Evolutionary conservation across 2,797 vertebrate genomes (phyloP).

Genomic region (Phalloptychus januarius): DNA sequence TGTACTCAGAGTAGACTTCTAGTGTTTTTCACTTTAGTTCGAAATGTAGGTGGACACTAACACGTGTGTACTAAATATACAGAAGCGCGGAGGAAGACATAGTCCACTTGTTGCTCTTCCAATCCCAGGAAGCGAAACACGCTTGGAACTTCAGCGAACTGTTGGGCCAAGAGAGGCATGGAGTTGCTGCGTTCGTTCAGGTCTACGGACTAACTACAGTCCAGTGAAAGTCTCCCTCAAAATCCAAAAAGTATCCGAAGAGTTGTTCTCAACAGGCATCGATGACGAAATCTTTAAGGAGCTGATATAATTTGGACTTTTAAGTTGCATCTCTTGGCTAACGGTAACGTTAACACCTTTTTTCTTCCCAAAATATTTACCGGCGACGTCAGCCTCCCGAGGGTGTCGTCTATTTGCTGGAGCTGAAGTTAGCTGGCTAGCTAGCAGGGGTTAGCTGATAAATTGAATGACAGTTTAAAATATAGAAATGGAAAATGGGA

Average conservation of each 20-base stretch:
- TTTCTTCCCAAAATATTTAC: constrained; percentile 58
- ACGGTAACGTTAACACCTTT: constrained; percentile 62
- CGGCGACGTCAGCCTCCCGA: constrained; percentile 66
- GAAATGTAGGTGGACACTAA: fast-evolving
- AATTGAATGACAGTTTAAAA: background rate
- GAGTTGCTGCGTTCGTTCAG: constrained; percentile 25
- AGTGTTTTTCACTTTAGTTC: fast-evolving
- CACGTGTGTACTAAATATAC: constrained; percentile 1
- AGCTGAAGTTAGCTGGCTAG: constrained; percentile 51
- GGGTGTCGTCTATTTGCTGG: constrained; percentile 75
- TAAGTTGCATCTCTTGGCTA: constrained; percentile 33
- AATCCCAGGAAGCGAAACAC: constrained; percentile 88
- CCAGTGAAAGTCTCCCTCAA: constrained; percentile 10
- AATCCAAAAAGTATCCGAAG: background rate
- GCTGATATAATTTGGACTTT: constrained; percentile 25
- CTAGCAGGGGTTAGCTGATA: constrained; percentile 10
- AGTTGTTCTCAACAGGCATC: background rate
- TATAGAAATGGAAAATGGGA: background rate
- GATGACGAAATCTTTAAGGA: constrained; percentile 19
- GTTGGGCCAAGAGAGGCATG: constrained; percentile 61
- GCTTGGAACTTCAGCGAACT: constrained; percentile 69
- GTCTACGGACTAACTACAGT: constrained; percentile 42
- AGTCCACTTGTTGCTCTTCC: constrained; percentile 71
- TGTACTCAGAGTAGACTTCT: fast-evolving
- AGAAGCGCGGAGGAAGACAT: constrained; percentile 74